A percentile compares a stretch with the other conserved stretches of the same genome.
These are phyloP conservation scores for Drosophila nannoptera DNA, from an alignment of 1,140 invertebrate genomes.

Conservation along the genomic window DNA sequence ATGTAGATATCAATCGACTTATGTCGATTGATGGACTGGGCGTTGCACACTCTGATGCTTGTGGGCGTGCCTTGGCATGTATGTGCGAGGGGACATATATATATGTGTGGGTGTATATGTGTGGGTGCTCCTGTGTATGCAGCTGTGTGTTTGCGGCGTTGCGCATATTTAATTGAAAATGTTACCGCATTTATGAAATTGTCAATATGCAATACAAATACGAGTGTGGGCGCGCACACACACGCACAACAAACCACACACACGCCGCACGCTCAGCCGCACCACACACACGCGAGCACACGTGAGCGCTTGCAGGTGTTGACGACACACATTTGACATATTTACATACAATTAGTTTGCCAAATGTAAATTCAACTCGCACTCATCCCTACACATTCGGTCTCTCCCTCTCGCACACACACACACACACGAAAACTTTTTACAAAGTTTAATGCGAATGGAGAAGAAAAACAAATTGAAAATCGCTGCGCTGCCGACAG, in stretches of 20 bases:
- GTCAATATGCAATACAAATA: constrained; percentile 74
- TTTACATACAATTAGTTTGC: constrained; percentile 77
- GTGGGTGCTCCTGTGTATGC: constrained; percentile 48
- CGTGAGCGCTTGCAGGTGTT: constrained; percentile 55
- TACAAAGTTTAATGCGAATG: constrained; percentile 32
- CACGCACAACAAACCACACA: background rate
- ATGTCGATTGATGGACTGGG: constrained; percentile 53
- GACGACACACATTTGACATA: constrained; percentile 73
- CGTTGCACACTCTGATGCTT: background rate
- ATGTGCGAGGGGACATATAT: constrained; percentile 11
- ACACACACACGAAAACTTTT: constrained; percentile 11
- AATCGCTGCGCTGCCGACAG: constrained; percentile 43
- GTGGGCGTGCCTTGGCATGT: background rate
- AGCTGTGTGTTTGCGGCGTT: constrained; percentile 68
- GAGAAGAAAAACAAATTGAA: constrained; percentile 65
- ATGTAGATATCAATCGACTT: constrained; percentile 67
- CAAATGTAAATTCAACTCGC: constrained; percentile 60
- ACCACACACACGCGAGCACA: constrained; percentile 9
- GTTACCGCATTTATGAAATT: constrained; percentile 77
- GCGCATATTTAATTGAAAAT: constrained; percentile 78
- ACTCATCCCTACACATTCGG: background rate
- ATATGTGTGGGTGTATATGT: constrained; percentile 11
- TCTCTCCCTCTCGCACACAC: background rate
- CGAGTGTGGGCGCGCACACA: constrained; percentile 18
- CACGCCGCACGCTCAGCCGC: constrained; percentile 8